Evolutionary conservation across 2,888 invertebrate genomes (phyloP), one percentile per base, ranked within the genome.

Genomic region (Macaria notata): DNA sequence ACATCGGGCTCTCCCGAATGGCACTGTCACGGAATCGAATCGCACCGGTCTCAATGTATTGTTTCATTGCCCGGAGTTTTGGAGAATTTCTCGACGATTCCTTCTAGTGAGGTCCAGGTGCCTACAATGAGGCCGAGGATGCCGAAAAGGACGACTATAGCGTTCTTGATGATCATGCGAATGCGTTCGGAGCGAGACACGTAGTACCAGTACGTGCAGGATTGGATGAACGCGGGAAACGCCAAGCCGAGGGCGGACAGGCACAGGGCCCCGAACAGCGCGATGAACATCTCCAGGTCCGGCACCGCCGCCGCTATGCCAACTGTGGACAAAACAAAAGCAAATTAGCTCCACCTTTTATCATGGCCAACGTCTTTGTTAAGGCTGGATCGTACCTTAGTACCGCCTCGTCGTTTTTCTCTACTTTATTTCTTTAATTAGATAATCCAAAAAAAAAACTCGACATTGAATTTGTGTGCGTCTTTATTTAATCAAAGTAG

Each of bases 201-300:
- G 54, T 93, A 89, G 71, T 94, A 93, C 96, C 97, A 98, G 79
- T 95, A 95, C 0, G 96, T 95, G 79, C 95, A 94, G 65, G 95
- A 93, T 76, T 98, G 96, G 68, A 98, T 96, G 62, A 97, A 88
- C 0, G 98, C 97, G 7, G 98, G 98, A 81, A 98, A 96, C 1
- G 97, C 96, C 47, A 98, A 92, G 0, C 98, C 98, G 56, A 98
- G 92, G 0, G 96, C 96, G 0, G 98, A 97, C 46, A 98, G 92
- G 65, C 97, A 97, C 3, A 98, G 92, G 0, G 98, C 98, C n/a
- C 98, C 98, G 73, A 96, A 95, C 45, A 96, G 87, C 0, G 96
- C 95, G 63, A 95, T 94, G 71, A 97, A 96, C 46, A 97, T 88
- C 59, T 96, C 96, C 76, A 98, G 85, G 72, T 96, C 94, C 0